Evolutionary conservation across 2,797 vertebrate species (phyloP).

Genomic region (Nothura maculosa): DNA sequence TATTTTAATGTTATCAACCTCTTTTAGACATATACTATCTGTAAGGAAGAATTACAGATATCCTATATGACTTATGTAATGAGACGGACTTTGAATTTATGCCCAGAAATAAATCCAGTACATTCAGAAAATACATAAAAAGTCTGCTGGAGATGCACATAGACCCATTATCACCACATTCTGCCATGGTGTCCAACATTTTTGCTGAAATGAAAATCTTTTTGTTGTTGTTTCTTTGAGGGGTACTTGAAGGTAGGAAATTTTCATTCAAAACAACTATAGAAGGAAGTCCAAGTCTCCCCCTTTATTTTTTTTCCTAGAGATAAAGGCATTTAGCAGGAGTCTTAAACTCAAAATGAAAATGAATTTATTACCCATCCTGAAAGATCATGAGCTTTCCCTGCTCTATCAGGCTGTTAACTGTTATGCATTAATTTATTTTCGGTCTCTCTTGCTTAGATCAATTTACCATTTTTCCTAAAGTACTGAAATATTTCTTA

Average conservation of each 20-base stretch:
- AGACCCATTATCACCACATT: background rate
- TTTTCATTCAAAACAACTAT: background rate
- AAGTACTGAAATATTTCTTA: background rate
- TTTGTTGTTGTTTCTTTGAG: background rate
- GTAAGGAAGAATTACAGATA: background rate
- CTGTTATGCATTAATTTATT: background rate
- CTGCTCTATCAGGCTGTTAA: background rate
- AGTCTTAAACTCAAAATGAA: background rate
- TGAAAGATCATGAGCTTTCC: background rate
- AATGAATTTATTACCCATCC: background rate
- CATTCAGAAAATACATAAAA: background rate
- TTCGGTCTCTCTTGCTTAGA: background rate
- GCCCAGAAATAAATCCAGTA: background rate
- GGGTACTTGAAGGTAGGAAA: background rate
- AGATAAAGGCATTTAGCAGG: background rate
- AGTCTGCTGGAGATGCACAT: background rate
- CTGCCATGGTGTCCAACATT: background rate
- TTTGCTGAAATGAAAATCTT: background rate
- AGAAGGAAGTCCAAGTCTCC: background rate
- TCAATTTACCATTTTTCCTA: background rate
- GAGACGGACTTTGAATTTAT: background rate
- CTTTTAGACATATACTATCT: slow-evolving; percentile 2
- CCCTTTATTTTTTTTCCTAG: background rate
- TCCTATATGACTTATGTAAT: background rate
- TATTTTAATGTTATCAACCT: background rate